phyloP scores from a whole-genome alignment of 2,113 vertebrate genomes.

The Triplophysa siluroides region DNA sequence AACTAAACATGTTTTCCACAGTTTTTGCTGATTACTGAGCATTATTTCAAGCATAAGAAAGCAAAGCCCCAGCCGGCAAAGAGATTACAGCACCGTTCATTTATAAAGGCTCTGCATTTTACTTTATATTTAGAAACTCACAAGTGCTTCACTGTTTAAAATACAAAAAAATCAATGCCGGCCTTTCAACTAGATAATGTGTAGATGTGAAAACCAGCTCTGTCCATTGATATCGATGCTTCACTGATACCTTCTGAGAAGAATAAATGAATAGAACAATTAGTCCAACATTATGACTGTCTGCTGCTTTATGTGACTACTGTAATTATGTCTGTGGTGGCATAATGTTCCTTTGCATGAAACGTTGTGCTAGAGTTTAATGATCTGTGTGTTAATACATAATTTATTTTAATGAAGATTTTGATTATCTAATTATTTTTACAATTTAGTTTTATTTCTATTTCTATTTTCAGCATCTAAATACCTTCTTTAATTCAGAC shows the following conservation, averaged over 20 bases:
- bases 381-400: slow-evolving; percentile 4
- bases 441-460: background rate
- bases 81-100: background rate
- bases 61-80: background rate
- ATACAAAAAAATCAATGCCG: background rate
- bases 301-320: slow-evolving; percentile 24
- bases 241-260: background rate
- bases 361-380: background rate
- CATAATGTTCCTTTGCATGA: slow-evolving; percentile 24
- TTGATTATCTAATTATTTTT: slow-evolving; percentile 1
- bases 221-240: background rate
- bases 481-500: background rate
- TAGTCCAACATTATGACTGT: slow-evolving; percentile 23
- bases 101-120: background rate
- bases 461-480: background rate
- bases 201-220: background rate
- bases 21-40: background rate
- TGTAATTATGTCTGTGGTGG: slow-evolving; percentile 1
- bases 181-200: background rate
- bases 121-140: slow-evolving; percentile 24
- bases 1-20: slow-evolving; percentile 19
- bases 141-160: slow-evolving; percentile 21
- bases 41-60: background rate
- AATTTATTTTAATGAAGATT: background rate
- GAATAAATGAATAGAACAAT: slow-evolving; percentile 3